These are phyloP conservation scores for Megalonaias nervosa DNA, from an alignment of 1,140 invertebrate genomes.

Conservation along the genomic window DNA sequence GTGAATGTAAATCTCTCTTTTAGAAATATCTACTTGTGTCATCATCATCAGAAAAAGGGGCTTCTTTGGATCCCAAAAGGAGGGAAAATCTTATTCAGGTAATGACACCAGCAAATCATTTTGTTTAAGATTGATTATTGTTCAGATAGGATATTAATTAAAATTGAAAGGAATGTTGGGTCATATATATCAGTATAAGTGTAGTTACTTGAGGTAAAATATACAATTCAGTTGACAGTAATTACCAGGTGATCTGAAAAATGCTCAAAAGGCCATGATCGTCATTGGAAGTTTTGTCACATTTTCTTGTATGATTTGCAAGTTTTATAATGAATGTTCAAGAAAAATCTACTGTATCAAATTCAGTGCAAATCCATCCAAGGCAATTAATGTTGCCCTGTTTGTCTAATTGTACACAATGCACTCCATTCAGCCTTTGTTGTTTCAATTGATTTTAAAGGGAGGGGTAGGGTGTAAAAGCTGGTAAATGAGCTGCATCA, in stretches of 20 bases:
- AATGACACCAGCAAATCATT: constrained; percentile 3
- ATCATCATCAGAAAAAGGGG: constrained; percentile 55
- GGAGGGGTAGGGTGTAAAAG: too few species aligned
- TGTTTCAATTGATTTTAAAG: too few species aligned
- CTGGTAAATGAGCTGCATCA: too few species aligned
- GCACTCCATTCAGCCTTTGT: too few species aligned
- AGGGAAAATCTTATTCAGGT: constrained; percentile 65
- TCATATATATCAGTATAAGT: not conserved
- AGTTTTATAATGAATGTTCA: too few species aligned
- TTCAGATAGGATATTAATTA: not conserved
- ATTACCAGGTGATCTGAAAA: not conserved
- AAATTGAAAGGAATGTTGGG: not conserved
- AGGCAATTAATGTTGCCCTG: too few species aligned
- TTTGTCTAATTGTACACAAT: too few species aligned
- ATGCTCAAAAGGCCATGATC: not conserved
- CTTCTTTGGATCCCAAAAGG: constrained; percentile 50
- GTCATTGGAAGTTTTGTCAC: too few species aligned
- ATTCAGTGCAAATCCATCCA: too few species aligned
- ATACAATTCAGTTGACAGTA: constrained; percentile 2
- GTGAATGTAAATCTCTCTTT: constrained; percentile 3
- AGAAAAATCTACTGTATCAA: too few species aligned
- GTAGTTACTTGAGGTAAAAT: constrained; percentile 2
- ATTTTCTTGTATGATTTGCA: too few species aligned
- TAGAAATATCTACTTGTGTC: constrained; percentile 64
- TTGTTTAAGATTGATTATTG: not conserved